A percentile compares a stretch with the other conserved stretches of the same genome.
These are phyloP conservation scores for Sitobion miscanthi DNA, from an alignment of 1,140 invertebrate species.

Conservation along the genomic window DNA sequence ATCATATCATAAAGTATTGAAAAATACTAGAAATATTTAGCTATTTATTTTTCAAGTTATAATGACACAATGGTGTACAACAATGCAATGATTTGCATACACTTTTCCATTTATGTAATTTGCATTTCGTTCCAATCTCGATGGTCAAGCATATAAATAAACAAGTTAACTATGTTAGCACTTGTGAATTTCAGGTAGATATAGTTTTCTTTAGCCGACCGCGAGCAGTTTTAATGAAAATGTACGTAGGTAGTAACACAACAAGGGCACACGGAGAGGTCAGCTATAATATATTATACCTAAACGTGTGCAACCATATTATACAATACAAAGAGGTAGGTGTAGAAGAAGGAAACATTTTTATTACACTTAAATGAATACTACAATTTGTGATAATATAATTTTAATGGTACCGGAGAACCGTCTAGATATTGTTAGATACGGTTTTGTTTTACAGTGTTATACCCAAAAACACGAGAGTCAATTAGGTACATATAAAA, in stretches of 20 bases:
- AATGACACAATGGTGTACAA: not conserved
- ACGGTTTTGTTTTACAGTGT: not conserved
- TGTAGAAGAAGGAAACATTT: not conserved
- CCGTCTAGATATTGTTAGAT: not conserved
- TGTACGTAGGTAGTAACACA: not conserved
- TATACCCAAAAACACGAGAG: not conserved
- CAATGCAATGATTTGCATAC: conserved; percentile 5
- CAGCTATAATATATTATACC: conserved; percentile 1
- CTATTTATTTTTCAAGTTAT: not conserved
- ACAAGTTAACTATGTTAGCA: conserved; percentile 39
- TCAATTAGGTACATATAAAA: not conserved
- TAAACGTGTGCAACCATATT: not conserved
- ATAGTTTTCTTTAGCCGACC: not conserved
- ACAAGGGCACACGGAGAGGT: not conserved
- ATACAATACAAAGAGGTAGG: not conserved
- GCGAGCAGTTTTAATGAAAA: conserved; percentile 35
- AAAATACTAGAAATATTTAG: not conserved
- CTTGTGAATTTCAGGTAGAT: not conserved
- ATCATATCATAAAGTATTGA: not conserved
- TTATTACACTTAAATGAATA: not conserved
- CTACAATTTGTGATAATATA: not conserved
- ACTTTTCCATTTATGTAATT: not conserved
- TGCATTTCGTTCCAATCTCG: not conserved
- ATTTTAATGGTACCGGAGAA: not conserved
- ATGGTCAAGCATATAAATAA: conserved; percentile 24